Evolutionary conservation across 2,888 invertebrate species (phyloP).

Genomic region (Leptinotarsa peninsularis): DNA sequence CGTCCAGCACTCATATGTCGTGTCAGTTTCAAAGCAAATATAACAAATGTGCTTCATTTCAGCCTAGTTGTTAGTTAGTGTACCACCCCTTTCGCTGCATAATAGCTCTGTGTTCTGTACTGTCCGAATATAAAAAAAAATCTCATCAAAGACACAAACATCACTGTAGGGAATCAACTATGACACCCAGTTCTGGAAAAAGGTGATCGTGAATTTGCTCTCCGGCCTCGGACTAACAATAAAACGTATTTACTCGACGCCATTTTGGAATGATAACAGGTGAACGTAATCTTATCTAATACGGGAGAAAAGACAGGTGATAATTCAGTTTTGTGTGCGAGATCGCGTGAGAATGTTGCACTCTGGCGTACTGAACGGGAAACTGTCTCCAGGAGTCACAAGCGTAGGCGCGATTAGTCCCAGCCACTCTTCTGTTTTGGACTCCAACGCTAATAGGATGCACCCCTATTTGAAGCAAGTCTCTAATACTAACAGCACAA

Average conservation of each 20-base stretch:
- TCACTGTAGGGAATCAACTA: slow-evolving; percentile 31
- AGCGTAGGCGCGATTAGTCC: slow-evolving; percentile 47
- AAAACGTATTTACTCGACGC: slow-evolving; percentile 35
- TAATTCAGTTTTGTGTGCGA: slow-evolving; percentile 57
- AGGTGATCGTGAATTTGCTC: slow-evolving; percentile 41
- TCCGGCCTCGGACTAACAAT: slow-evolving; percentile 42
- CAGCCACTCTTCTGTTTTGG: slow-evolving; percentile 68
- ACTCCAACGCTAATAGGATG: slow-evolving; percentile 78
- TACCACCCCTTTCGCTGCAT: slow-evolving; percentile 47
- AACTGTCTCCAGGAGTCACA: slow-evolving; percentile 83
- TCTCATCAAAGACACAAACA: slow-evolving; percentile 6
- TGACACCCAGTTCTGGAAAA: slow-evolving; percentile 19
- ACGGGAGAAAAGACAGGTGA: slow-evolving; percentile 49
- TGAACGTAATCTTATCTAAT: slow-evolving; percentile 56
- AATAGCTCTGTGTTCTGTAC: slow-evolving; percentile 46
- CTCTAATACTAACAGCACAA: slow-evolving; percentile 62
- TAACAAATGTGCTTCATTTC: slow-evolving; percentile 50
- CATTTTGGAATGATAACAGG: slow-evolving; percentile 54
- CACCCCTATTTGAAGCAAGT: slow-evolving; percentile 69
- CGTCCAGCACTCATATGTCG: slow-evolving; percentile 45
- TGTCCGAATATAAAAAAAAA: slow-evolving; percentile 32
- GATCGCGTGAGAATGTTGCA: slow-evolving; percentile 77
- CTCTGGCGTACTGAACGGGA: slow-evolving; percentile 89
- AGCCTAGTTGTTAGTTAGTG: slow-evolving; percentile 49
- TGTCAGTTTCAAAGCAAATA: slow-evolving; percentile 42